A percentile compares a stretch with the other conserved stretches of the same genome.
These are phyloP conservation scores for Scaptomyza reducta DNA, from an alignment of 2,888 invertebrate genomes.

Conservation along the genomic window DNA sequence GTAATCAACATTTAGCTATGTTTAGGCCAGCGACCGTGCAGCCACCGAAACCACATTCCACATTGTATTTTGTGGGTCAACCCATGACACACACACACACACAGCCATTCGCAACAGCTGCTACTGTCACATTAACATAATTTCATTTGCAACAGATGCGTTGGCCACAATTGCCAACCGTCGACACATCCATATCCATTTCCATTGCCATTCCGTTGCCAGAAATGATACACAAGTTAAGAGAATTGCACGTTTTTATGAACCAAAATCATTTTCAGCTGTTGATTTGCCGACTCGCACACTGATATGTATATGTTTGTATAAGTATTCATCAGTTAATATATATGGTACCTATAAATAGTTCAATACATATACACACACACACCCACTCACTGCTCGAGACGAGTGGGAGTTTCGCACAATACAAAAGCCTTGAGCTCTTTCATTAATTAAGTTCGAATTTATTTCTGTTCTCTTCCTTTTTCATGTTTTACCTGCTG, in stretches of 20 bases:
- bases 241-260: conserved; percentile 60
- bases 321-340: conserved; percentile 72
- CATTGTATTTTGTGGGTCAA: conserved; percentile 68
- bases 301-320: conserved; percentile 58
- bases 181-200: conserved; percentile 31
- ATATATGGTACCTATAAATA: conserved; percentile 58
- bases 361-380: neutral
- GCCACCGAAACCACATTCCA: conserved; percentile 36
- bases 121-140: conserved; percentile 75
- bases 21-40: conserved; percentile 51
- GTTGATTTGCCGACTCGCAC: conserved; percentile 64
- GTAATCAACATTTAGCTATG: conserved; percentile 76
- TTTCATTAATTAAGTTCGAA: conserved; percentile 73
- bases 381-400: neutral
- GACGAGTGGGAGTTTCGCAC: neutral
- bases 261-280: conserved; percentile 64
- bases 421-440: conserved; percentile 37
- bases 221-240: conserved; percentile 51
- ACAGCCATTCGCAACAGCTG: conserved; percentile 36
- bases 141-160: conserved; percentile 73
- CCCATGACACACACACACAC: conserved; percentile 30
- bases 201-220: neutral
- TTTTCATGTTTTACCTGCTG: conserved; percentile 13
- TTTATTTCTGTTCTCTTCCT: conserved; percentile 21
- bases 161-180: conserved; percentile 51